Evolutionary conservation across 2,888 invertebrate genomes (phyloP), one percentile per base, ranked within the genome.

Genomic region (Nomada fabriciana): DNA sequence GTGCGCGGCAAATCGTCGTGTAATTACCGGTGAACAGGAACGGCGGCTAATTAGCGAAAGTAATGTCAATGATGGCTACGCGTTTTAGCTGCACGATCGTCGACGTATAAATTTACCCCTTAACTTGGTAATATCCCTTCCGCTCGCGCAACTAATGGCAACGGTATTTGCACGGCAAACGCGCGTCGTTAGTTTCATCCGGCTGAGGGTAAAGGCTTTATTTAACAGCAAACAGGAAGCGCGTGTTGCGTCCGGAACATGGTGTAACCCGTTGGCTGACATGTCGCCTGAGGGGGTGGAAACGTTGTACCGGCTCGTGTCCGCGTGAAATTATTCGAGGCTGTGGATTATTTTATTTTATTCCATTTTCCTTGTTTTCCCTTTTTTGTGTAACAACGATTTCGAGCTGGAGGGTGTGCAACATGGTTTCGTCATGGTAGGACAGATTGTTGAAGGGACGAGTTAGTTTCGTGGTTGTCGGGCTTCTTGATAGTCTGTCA

Each of bases 151-250:
- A 76, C 82, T 82, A 83, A 86, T 86, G 85, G 80, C 81, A 55
- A 76, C 73, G 71, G 73, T 89, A 82, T 89, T 87, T 86, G 73
- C 81, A 78, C 61, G 72, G 83, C 71, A 86, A 89, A 89, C 86
- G 77, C 82, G 85, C 85, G 80, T 84, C 81, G 76, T 82, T 81
- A 82, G 84, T 80, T 84, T 83, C 76, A 80, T 84, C 71, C 78
- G 80, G 71, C 55, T 23, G 64, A 73, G 70, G 78, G 60, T 77
- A 80, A 82, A 85, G 80, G 81, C 82, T 90, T 89, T 89, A 89
- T 89, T 88, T 83, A 87, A 89, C 71, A 73, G 82, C 83, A 89
- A 89, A 89, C 83, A 87, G 69, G 69, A 73, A 72, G 53, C 76
- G 71, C 84, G 77, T 80, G 68, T 72, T 60, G 68, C 68, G 20